These are phyloP conservation scores for Alloplasta piceator DNA, from an alignment of 2,888 invertebrate species.

Conservation along the genomic window DNA sequence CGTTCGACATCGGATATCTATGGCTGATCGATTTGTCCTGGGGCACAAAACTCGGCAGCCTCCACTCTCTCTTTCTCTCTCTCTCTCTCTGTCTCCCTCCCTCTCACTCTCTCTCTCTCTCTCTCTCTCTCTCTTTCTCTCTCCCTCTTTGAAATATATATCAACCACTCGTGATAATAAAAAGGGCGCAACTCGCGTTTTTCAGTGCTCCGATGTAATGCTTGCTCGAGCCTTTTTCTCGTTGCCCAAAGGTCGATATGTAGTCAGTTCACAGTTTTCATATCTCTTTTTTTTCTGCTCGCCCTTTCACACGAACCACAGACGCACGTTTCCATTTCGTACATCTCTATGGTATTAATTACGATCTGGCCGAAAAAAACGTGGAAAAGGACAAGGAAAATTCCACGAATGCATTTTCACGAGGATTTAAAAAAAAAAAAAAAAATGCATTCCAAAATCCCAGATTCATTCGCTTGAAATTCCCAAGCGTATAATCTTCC, in stretches of 20 bases:
- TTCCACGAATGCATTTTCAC: too few relatives aligned
- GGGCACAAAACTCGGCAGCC: conserved; percentile 51
- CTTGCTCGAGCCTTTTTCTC: background rate
- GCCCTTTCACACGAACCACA: conserved; percentile 26
- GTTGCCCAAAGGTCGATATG: background rate
- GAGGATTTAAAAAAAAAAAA: too few relatives aligned
- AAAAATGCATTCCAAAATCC: too few relatives aligned
- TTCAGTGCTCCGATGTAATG: background rate
- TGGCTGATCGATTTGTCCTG: conserved; percentile 66
- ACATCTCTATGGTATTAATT: conserved; percentile 53
- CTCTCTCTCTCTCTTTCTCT: conserved; percentile 19
- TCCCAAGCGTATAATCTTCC: too few relatives aligned
- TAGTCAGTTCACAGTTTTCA: conserved; percentile 42
- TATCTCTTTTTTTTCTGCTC: conserved; percentile 47
- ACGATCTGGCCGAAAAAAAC: conserved; percentile 26
- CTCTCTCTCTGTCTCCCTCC: conserved; percentile 3
- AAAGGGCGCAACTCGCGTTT: conserved; percentile 16
- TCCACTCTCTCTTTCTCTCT: conserved; percentile 20
- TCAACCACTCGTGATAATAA: conserved; percentile 2
- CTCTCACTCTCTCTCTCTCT: conserved; percentile 20
- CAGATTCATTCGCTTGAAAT: too few relatives aligned
- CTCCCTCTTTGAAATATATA: conserved; percentile 3
- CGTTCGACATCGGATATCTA: conserved; percentile 65
- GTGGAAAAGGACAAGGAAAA: conserved; percentile 5
- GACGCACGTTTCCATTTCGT: conserved; percentile 44